phyloP scores from a whole-genome alignment of 2,888 invertebrate species.

The Pandemis corylana region DNA sequence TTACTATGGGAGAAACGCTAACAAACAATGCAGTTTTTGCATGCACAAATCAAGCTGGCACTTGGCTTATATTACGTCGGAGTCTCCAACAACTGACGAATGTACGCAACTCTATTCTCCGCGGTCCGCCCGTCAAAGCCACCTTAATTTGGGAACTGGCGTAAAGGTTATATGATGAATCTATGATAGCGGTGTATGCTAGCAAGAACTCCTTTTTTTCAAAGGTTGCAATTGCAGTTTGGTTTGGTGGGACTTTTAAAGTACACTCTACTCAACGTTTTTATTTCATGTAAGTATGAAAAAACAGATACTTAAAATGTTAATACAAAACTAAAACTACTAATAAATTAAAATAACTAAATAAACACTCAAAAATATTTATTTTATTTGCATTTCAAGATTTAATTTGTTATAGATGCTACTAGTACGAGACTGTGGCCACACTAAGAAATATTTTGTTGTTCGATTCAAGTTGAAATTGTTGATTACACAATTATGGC shows the following conservation, averaged over 20 bases:
- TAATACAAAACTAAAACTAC: no score
- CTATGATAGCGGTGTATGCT: not conserved
- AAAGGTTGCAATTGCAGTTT: not conserved
- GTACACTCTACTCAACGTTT: not conserved
- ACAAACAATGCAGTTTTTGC: not conserved
- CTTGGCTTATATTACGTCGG: not conserved
- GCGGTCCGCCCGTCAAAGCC: slow-evolving; percentile 58
- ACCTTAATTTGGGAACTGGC: slow-evolving; percentile 42
- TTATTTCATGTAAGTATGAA: no score
- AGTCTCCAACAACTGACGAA: not conserved
- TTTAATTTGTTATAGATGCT: no score
- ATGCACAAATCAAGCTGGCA: not conserved
- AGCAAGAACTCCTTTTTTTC: not conserved
- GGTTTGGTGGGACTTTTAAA: not conserved
- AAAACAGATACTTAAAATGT: no score
- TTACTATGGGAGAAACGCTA: not conserved
- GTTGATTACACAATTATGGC: no score
- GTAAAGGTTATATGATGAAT: slow-evolving; percentile 4
- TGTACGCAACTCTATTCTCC: slow-evolving; percentile 53
- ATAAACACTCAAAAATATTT: no score
- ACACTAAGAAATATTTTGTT: no score
- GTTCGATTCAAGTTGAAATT: no score
- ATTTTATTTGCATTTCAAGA: no score
- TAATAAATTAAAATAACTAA: no score
- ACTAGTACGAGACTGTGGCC: no score